Evolutionary conservation across 2,113 vertebrate species (phyloP).

Genomic region (Hyperopisus bebe): DNA sequence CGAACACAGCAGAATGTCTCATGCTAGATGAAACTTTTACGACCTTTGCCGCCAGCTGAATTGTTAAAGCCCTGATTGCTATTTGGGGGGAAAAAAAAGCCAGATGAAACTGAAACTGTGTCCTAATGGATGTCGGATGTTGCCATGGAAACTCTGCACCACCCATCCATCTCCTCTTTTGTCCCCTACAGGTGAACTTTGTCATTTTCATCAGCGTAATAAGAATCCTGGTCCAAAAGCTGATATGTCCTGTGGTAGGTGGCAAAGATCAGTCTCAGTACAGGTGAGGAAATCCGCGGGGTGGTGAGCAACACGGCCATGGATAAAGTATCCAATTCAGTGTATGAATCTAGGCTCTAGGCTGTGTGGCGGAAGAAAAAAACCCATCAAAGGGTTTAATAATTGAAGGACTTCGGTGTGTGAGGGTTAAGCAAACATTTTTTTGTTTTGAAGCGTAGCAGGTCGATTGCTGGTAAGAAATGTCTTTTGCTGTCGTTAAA

Average conservation of each 20-base stretch:
- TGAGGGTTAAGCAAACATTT: neutral
- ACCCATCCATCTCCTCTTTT: neutral
- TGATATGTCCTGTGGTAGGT: constrained; percentile 82
- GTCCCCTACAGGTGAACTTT: constrained; percentile 75
- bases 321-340: neutral
- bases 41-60: neutral
- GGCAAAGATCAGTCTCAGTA: constrained; percentile 71
- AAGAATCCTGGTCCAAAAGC: constrained; percentile 84
- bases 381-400: neutral
- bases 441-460: neutral
- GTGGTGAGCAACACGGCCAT: neutral
- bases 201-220: constrained; percentile 88
- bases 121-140: neutral
- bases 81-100: neutral
- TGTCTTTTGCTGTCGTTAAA: neutral
- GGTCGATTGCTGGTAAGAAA: neutral
- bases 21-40: neutral
- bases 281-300: constrained; percentile 40
- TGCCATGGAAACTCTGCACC: neutral
- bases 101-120: neutral
- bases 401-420: neutral
- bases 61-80: neutral
- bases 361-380: neutral
- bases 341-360: neutral
- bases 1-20: neutral